These are phyloP conservation scores for Anas platyrhynchos DNA, from an alignment of 2,113 vertebrate genomes.

Conservation along the genomic window DNA sequence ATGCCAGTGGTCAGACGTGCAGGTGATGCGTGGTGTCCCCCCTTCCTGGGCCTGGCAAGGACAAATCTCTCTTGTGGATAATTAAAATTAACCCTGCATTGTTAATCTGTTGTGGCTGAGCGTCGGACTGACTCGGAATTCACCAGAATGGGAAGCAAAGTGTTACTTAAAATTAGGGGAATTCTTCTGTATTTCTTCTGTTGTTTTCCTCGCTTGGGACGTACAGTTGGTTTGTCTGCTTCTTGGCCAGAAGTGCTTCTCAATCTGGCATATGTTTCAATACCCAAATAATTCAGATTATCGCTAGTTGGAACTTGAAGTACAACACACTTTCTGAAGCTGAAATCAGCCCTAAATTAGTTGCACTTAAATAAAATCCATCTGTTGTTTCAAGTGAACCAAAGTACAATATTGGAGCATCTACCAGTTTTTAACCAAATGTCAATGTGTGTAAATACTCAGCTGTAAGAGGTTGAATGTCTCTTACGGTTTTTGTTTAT, in stretches of 20 bases:
- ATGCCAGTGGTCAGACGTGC: not conserved
- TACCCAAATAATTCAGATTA: not conserved
- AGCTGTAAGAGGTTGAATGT: not conserved
- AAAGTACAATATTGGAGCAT: not conserved
- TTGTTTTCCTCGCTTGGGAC: not conserved
- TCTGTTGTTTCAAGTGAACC: constrained; percentile 15
- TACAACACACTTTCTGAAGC: not conserved
- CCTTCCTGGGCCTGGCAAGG: not conserved
- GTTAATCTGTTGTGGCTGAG: not conserved
- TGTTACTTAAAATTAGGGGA: not conserved
- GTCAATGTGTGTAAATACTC: not conserved
- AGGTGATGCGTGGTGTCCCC: not conserved
- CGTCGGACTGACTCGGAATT: not conserved
- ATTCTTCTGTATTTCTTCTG: not conserved
- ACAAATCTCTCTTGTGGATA: not conserved
- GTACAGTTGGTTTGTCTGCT: accelerated
- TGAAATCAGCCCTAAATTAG: not conserved
- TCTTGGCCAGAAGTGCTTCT: not conserved
- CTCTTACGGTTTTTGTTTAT: not conserved
- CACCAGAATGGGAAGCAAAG: not conserved
- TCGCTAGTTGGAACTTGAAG: not conserved
- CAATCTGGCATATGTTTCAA: not conserved
- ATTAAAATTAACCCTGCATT: not conserved
- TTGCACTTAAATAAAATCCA: not conserved
- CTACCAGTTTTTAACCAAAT: not conserved